Conservation (phyloP, 2,113 vertebrate species). For the Tringa solitaria region DNA sequence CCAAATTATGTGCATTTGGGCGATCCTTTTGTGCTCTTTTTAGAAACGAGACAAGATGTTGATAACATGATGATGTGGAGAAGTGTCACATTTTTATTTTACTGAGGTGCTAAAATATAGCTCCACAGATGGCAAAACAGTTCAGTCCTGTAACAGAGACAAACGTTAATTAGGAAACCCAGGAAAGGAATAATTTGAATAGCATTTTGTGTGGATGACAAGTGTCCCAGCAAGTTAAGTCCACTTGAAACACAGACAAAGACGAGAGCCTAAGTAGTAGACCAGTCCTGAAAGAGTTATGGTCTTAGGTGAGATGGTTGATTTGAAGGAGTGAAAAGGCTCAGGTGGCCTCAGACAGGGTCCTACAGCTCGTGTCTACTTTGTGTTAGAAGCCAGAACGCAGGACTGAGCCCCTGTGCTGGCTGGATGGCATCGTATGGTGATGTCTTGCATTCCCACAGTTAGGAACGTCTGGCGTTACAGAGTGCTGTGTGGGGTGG, state of each 20-base stretch:
- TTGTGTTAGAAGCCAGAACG: background rate
- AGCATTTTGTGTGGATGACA: background rate
- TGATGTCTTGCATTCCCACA: background rate
- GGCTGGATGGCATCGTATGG: fast-evolving
- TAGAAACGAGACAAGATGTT: background rate
- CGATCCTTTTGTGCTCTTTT: background rate
- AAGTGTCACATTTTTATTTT: background rate
- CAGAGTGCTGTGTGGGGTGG: background rate
- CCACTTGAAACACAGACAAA: background rate
- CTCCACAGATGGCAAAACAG: constrained; percentile 41
- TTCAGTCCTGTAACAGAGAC: background rate
- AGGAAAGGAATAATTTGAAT: background rate
- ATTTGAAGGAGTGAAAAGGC: background rate
- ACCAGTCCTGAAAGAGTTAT: background rate
- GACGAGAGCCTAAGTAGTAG: background rate
- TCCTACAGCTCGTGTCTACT: fast-evolving
- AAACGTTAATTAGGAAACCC: constrained; percentile 14
- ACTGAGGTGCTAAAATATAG: constrained; percentile 32
- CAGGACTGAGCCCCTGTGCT: background rate
- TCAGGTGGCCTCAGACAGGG: fast-evolving
- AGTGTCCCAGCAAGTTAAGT: background rate
- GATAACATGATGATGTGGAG: background rate
- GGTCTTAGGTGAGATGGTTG: background rate
- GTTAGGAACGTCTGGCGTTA: background rate
- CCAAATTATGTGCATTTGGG: background rate